A percentile compares a stretch with the other conserved stretches of the same genome.
Evolutionary conservation across 2,888 invertebrate species (phyloP).

Genomic region (Phalera bucephala): DNA sequence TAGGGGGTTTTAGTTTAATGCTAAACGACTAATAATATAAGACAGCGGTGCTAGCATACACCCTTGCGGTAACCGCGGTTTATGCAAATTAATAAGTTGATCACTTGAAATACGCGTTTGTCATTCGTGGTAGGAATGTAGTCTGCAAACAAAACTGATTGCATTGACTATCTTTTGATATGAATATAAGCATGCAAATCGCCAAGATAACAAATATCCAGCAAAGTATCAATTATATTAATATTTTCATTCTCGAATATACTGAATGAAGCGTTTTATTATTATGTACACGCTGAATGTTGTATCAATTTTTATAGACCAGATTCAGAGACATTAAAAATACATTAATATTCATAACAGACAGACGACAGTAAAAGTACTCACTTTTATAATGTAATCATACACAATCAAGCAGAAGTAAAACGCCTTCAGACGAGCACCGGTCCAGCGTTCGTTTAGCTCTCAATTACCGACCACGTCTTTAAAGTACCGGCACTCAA

Average conservation of each 20-base stretch:
- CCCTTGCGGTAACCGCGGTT: not conserved
- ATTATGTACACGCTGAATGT: too few relatives aligned
- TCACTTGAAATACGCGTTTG: not conserved
- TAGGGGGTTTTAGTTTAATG: too few relatives aligned
- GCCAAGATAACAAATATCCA: too few relatives aligned
- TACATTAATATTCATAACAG: not conserved
- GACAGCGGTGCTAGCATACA: not conserved
- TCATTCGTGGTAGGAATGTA: not conserved
- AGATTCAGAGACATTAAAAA: too few relatives aligned
- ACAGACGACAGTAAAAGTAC: constrained; percentile 17
- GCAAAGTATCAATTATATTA: too few relatives aligned
- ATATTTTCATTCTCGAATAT: too few relatives aligned
- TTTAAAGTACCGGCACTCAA: constrained; percentile 31
- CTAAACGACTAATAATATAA: too few relatives aligned
- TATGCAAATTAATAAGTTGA: not conserved
- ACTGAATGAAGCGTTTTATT: too few relatives aligned
- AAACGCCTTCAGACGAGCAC: constrained; percentile 18
- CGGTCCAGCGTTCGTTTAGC: constrained; percentile 12
- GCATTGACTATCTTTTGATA: too few relatives aligned
- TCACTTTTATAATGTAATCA: constrained; percentile 33
- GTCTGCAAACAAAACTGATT: too few relatives aligned
- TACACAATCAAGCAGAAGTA: constrained; percentile 25
- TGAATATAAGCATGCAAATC: too few relatives aligned
- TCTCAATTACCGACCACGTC: constrained; percentile 20
- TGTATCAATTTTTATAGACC: too few relatives aligned